Percentiles rank a stretch among this genome's conserved stretches.
These are phyloP conservation scores for Formica aserva DNA, from an alignment of 2,888 invertebrate genomes.

Conservation along the genomic window DNA sequence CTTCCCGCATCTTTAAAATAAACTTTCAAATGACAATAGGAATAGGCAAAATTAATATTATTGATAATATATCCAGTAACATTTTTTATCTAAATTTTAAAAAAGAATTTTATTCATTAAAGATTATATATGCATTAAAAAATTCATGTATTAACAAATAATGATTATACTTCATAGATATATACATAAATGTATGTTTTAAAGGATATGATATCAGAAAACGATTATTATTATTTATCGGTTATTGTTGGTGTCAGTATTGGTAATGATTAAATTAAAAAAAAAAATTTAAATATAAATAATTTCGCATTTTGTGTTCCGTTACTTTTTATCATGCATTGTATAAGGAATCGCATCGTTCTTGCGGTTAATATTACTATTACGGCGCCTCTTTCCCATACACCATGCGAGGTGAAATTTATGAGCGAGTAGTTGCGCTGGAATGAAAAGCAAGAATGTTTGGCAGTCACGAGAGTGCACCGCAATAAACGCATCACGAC, in stretches of 20 bases:
- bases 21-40: background rate
- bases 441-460: slow-evolving; percentile 43
- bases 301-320: background rate
- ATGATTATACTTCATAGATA: background rate
- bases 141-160: background rate
- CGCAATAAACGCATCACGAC: slow-evolving; percentile 48
- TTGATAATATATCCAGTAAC: background rate
- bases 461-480: slow-evolving; percentile 42
- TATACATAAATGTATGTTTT: background rate
- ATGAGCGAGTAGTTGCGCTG: slow-evolving; percentile 26
- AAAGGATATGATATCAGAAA: background rate
- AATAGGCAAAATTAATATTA: slow-evolving; percentile 3
- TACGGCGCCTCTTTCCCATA: background rate
- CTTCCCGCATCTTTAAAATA: slow-evolving; percentile 27
- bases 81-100: background rate
- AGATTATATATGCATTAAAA: background rate
- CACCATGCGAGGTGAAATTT: slow-evolving; percentile 36
- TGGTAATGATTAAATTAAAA: background rate
- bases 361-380: background rate
- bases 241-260: background rate
- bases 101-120: background rate
- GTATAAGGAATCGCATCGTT: background rate
- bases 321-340: background rate
- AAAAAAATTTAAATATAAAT: background rate
- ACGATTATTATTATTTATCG: background rate